A percentile compares a stretch with the other conserved stretches of the same genome.
Conservation (phyloP, 2,888 invertebrate species). For the Ornithoptera priamus region DNA sequence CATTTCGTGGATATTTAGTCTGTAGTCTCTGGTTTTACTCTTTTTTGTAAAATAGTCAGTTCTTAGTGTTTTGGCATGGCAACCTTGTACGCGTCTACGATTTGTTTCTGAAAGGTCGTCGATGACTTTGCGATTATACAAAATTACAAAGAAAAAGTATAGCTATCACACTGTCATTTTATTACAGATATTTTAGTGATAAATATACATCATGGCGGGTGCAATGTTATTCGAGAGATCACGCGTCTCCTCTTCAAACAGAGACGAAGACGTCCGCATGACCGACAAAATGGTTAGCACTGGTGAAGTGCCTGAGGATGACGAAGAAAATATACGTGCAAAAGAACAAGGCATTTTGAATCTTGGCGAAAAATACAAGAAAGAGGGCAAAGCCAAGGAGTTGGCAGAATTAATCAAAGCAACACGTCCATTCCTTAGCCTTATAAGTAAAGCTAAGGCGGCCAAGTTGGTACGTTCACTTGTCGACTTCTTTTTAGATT, state of each 20-base stretch:
- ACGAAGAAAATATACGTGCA: conserved; percentile 93
- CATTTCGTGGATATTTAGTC: too few relatives aligned
- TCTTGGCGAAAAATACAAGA: conserved; percentile 94
- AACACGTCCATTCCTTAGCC: conserved; percentile 95
- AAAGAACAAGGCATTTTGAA: conserved; percentile 97
- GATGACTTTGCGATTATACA: conserved; percentile 80
- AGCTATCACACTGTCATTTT: conserved; percentile 65
- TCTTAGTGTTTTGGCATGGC: conserved; percentile 39
- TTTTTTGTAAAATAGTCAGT: conserved; percentile 1
- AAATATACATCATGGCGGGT: conserved; percentile 88
- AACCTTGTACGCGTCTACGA: conserved; percentile 75
- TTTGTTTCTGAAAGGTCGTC: conserved; percentile 77
- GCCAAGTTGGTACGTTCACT: conserved; percentile 98
- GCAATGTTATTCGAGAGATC: conserved; percentile 94
- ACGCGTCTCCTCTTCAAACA: conserved; percentile 87
- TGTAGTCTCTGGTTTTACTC: too few relatives aligned
- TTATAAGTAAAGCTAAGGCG: conserved; percentile 99
- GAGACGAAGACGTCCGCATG: conserved; percentile 87
- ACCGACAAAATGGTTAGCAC: conserved; percentile 89
- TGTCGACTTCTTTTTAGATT: conserved; percentile 97
- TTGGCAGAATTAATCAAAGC: conserved; percentile 95
- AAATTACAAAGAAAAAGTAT: conserved; percentile 78
- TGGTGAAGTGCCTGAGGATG: conserved; percentile 87
- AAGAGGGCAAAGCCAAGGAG: conserved; percentile 95
- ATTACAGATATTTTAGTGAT: conserved; percentile 63